Evolutionary conservation across 2,113 vertebrate genomes (phyloP).

Genomic region (Sturnus vulgaris): DNA sequence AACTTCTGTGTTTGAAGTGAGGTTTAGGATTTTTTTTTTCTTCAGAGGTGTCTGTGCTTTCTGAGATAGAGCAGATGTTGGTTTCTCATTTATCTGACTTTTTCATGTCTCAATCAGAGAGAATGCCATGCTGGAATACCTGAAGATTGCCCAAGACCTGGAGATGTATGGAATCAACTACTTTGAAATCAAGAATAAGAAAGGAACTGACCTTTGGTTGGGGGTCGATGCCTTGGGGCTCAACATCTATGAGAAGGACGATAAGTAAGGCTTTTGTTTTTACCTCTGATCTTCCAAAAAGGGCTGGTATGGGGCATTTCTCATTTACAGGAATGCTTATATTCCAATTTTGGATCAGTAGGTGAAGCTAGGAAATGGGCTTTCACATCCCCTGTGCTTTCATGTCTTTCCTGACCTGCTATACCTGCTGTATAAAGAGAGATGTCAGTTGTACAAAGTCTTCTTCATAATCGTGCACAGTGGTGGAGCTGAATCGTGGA

Average conservation of each 20-base stretch:
- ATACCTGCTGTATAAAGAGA: neutral
- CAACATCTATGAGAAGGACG: constrained; percentile 94
- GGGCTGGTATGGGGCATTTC: neutral
- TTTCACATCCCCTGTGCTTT: neutral
- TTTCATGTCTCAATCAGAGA: constrained; percentile 72
- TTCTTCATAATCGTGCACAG: fast-evolving
- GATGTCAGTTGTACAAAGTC: neutral
- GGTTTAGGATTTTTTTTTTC: neutral
- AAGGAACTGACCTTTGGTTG: constrained; percentile 93
- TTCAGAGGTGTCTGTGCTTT: neutral
- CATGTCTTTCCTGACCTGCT: neutral
- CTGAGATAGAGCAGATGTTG: neutral
- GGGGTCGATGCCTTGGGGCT: constrained; percentile 94
- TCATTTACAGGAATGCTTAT: neutral
- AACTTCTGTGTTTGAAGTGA: neutral
- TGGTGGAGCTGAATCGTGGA: neutral
- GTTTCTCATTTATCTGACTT: neutral
- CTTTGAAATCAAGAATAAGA: constrained; percentile 98
- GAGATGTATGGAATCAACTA: constrained; percentile 99
- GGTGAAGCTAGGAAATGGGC: neutral
- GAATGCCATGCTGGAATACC: constrained; percentile 91
- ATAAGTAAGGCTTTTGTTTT: constrained; percentile 83
- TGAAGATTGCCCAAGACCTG: constrained; percentile 96
- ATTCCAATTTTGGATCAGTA: neutral
- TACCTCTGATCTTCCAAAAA: neutral